A percentile compares a stretch with the other conserved stretches of the same genome.
These are phyloP conservation scores for Philhelius pedissequus DNA, from an alignment of 2,888 invertebrate species.

Conservation along the genomic window DNA sequence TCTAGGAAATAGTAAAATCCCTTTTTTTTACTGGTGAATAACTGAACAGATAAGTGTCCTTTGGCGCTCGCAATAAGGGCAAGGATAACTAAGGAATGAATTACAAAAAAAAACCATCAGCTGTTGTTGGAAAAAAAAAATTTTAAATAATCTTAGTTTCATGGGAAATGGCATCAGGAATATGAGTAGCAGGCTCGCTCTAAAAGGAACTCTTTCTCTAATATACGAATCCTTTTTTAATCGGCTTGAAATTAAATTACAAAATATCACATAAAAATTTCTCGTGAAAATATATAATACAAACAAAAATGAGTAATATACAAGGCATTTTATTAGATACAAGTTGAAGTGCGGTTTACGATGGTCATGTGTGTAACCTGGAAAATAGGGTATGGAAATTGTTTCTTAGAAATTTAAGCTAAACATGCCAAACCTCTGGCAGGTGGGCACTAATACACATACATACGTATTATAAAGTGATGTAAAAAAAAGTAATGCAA, in stretches of 20 bases:
- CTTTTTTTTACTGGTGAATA: constrained; percentile 26
- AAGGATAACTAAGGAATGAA: constrained; percentile 24
- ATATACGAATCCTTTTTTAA: constrained; percentile 33
- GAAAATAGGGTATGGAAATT: too few species aligned
- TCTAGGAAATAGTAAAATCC: constrained; percentile 35
- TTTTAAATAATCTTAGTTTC: constrained; percentile 38
- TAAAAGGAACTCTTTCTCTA: constrained; percentile 1
- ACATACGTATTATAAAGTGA: too few species aligned
- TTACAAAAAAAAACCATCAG: constrained; percentile 14
- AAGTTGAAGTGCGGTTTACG: neutral
- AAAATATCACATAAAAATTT: constrained; percentile 1
- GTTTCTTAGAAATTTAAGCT: too few species aligned
- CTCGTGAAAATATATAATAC: constrained; percentile 28
- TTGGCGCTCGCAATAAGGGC: constrained; percentile 53
- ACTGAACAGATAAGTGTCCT: constrained; percentile 59
- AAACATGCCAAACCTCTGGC: too few species aligned
- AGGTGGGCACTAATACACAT: too few species aligned
- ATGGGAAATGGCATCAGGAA: constrained; percentile 27
- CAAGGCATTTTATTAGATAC: constrained; percentile 17
- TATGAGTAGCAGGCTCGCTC: constrained; percentile 1
- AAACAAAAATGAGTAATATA: constrained; percentile 38
- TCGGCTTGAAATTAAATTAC: constrained; percentile 62
- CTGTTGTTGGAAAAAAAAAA: constrained; percentile 42
- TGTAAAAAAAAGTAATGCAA: too few species aligned
- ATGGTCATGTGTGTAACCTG: too few species aligned